phyloP scores from a whole-genome alignment of 2,797 vertebrate species.

The Morelia viridis region DNA sequence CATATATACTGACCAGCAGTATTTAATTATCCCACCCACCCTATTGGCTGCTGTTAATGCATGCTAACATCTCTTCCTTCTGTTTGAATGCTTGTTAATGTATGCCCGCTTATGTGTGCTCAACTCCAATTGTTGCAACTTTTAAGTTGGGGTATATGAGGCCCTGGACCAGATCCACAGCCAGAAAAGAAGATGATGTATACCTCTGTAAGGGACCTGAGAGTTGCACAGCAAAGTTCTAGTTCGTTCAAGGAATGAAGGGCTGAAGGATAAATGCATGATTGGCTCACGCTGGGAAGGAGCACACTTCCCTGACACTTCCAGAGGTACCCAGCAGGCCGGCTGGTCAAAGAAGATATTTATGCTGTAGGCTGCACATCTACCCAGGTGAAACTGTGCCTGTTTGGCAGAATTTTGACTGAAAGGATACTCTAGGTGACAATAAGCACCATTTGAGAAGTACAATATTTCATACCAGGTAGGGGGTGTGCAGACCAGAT shows the following conservation, averaged over 20 bases:
- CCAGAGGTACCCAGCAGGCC: neutral
- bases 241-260: neutral
- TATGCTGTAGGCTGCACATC: neutral
- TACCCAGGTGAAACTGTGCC: neutral
- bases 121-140: too few species aligned
- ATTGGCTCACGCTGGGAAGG: neutral
- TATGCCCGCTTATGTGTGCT: too few species aligned
- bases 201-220: neutral
- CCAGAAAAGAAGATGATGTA: neutral
- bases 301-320: neutral
- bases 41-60: too few species aligned
- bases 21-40: too few species aligned
- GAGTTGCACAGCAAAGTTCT: neutral
- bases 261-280: neutral
- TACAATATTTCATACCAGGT: neutral
- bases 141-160: too few species aligned
- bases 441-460: neutral
- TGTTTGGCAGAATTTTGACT: neutral
- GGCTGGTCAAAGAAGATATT: neutral
- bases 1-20: too few species aligned
- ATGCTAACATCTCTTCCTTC: too few species aligned
- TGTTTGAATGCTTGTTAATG: too few species aligned
- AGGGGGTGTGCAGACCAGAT: neutral
- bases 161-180: too few species aligned
- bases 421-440: neutral